A percentile compares a stretch with the other conserved stretches of the same genome.
Evolutionary conservation across 2,888 invertebrate species (phyloP).

Genomic region (Dasypolia templi): DNA sequence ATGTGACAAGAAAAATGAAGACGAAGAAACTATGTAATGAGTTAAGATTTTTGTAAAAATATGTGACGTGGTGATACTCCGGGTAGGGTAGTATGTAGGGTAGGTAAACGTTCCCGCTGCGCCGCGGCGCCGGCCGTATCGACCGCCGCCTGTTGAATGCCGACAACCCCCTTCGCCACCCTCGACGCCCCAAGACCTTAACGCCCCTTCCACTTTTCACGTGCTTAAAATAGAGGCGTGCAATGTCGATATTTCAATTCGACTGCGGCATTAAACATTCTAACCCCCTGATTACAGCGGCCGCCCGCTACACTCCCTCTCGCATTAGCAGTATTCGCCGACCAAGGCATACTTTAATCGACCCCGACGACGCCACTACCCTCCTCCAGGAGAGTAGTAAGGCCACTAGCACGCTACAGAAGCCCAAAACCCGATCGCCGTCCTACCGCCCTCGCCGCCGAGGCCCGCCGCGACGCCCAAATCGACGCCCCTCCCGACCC

Average conservation of each 20-base stretch:
- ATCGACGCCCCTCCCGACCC: too few species aligned
- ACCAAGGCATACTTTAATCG: too few species aligned
- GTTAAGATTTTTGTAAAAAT: constrained; percentile 61
- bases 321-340: too few species aligned
- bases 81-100: constrained; percentile 73
- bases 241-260: constrained; percentile 89
- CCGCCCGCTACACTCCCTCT: too few species aligned
- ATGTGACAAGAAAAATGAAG: constrained; percentile 28
- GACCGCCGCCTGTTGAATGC: constrained; percentile 90
- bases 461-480: too few species aligned
- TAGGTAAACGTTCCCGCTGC: constrained; percentile 80
- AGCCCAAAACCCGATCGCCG: too few species aligned
- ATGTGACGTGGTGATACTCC: constrained; percentile 65
- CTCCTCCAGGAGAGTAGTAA: too few species aligned
- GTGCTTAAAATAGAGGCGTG: constrained; percentile 89
- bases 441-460: too few species aligned
- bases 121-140: constrained; percentile 86
- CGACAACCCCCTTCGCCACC: constrained; percentile 78
- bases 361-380: too few species aligned
- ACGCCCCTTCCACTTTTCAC: constrained; percentile 86
- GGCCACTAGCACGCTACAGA: too few species aligned
- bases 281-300: too few species aligned
- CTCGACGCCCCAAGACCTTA: constrained; percentile 80
- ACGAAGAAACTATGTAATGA: constrained; percentile 43
- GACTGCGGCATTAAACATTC: too few species aligned